These are phyloP conservation scores for Ctenoplectra terminalis DNA, from an alignment of 1,140 invertebrate genomes.

Conservation along the genomic window DNA sequence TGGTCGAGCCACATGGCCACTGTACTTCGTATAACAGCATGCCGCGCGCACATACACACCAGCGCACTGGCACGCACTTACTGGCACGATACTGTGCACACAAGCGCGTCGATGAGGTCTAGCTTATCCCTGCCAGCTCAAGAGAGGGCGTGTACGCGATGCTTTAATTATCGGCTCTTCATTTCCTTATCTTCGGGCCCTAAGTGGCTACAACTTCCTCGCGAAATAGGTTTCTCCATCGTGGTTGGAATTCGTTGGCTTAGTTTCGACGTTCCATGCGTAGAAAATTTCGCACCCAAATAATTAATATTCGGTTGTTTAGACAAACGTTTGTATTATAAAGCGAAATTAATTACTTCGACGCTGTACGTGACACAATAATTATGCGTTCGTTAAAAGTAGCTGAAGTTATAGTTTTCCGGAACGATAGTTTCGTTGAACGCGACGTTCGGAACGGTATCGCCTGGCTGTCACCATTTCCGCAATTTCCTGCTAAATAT, in stretches of 20 bases:
- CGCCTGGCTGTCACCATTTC: neutral
- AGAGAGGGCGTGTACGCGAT: constrained; percentile 62
- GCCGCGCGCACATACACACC: neutral
- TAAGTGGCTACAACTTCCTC: constrained; percentile 26
- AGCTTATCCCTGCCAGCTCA: constrained; percentile 53
- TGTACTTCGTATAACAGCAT: constrained; percentile 54
- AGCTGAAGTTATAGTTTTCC: too few species aligned
- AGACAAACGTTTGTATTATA: neutral
- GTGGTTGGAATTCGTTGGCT: neutral
- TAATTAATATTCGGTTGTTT: neutral
- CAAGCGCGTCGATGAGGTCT: neutral
- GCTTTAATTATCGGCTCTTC: constrained; percentile 69
- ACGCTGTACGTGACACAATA: neutral
- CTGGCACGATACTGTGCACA: constrained; percentile 3
- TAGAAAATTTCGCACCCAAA: neutral
- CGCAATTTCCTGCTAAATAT: constrained; percentile 24
- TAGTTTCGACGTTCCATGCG: neutral
- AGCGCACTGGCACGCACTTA: constrained; percentile 7
- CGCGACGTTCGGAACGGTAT: neutral
- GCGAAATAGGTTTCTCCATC: constrained; percentile 25
- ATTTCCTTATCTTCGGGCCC: constrained; percentile 60
- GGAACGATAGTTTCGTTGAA: neutral
- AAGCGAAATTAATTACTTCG: constrained; percentile 16
- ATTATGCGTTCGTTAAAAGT: constrained; percentile 15
- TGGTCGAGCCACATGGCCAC: constrained; percentile 65